phyloP scores from a whole-genome alignment of 2,113 vertebrate species.

The Hemichromis elongatus region DNA sequence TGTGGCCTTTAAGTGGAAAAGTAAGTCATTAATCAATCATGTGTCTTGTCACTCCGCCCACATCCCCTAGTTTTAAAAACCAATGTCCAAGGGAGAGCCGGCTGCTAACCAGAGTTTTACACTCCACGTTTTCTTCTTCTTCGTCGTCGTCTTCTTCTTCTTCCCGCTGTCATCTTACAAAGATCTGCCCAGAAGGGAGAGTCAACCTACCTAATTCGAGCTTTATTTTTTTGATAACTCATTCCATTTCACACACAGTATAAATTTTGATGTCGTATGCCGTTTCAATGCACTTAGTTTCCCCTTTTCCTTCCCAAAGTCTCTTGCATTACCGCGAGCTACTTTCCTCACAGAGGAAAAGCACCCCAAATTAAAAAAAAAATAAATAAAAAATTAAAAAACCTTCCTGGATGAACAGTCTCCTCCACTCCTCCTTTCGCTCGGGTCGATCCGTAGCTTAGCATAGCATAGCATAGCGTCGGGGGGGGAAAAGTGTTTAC shows the following conservation, averaged over 20 bases:
- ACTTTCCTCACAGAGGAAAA: neutral
- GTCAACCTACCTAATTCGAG: slow-evolving; percentile 53
- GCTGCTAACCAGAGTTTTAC: slow-evolving; percentile 37
- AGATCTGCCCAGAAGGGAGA: slow-evolving; percentile 52
- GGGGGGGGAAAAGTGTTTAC: slow-evolving; percentile 57
- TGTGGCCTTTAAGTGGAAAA: slow-evolving; percentile 68
- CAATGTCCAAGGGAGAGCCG: slow-evolving; percentile 68
- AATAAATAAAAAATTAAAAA: neutral
- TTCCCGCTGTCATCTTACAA: neutral
- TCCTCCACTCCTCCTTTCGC: neutral
- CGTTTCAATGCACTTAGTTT: slow-evolving; percentile 27
- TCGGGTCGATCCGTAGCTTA: neutral
- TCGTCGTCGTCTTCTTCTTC: neutral
- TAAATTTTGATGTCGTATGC: slow-evolving; percentile 52
- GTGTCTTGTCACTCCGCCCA: slow-evolving; percentile 52
- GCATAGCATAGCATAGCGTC: neutral
- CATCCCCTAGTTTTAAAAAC: slow-evolving; percentile 44
- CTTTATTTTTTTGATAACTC: slow-evolving; percentile 40
- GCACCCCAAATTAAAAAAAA: neutral
- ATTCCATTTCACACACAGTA: slow-evolving; percentile 55
- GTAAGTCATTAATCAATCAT: slow-evolving; percentile 75
- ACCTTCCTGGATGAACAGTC: slow-evolving; percentile 6
- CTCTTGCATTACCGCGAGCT: slow-evolving; percentile 30
- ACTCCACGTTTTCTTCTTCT: slow-evolving; percentile 16
- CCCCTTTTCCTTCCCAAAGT: slow-evolving; percentile 19